Percentiles rank a stretch among this genome's conserved stretches.
Evolutionary conservation across 2,113 vertebrate species (phyloP).

Genomic region (Engraulis encrasicolus): DNA sequence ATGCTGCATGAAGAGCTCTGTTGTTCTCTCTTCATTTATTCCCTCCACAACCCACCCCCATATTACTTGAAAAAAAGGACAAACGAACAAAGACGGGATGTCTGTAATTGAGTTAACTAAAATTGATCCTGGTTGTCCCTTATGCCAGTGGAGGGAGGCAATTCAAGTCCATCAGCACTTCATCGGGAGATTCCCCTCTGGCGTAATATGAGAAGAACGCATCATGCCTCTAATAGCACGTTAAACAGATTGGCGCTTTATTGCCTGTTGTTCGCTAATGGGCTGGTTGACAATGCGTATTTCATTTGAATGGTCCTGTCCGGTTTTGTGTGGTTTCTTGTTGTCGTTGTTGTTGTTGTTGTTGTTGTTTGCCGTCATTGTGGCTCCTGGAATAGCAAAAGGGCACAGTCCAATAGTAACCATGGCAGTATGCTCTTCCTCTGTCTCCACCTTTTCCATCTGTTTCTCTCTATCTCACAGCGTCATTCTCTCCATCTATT

Average conservation of each 20-base stretch:
- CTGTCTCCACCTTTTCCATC: too few species aligned
- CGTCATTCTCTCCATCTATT: too few species aligned
- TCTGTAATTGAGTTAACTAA: neutral
- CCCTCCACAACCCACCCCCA: neutral
- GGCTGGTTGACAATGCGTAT: conserved; percentile 1
- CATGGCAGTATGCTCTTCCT: conserved; percentile 45
- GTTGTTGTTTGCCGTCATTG: neutral
- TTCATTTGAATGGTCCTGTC: neutral
- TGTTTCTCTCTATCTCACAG: too few species aligned
- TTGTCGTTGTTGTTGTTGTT: conserved; percentile 31
- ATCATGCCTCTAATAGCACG: conserved; percentile 12
- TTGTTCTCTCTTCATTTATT: neutral
- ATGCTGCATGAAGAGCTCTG: neutral
- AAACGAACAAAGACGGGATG: neutral
- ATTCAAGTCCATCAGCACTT: neutral
- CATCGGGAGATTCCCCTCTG: neutral
- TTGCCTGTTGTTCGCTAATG: conserved; percentile 6
- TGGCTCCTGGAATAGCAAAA: neutral
- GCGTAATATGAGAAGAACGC: neutral
- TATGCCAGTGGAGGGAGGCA: neutral
- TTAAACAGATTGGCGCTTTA: conserved; percentile 14
- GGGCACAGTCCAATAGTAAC: conserved; percentile 40
- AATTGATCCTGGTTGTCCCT: neutral
- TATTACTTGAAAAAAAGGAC: too few species aligned
- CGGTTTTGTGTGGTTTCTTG: too few species aligned